A percentile compares a stretch with the other conserved stretches of the same genome.
Evolutionary conservation across 2,113 vertebrate species (phyloP).

Genomic region (Suricata suricatta): DNA sequence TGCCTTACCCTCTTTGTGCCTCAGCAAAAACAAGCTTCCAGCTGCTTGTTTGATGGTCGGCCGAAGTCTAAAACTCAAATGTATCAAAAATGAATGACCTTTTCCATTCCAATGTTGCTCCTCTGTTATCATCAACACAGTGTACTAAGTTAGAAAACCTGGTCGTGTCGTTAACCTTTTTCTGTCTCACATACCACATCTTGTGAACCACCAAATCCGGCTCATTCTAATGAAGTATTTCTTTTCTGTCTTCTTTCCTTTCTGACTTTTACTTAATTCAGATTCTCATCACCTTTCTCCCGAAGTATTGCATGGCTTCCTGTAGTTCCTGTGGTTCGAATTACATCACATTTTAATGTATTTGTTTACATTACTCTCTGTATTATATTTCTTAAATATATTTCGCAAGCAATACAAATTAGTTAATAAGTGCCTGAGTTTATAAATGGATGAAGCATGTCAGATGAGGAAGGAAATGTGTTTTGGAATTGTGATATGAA

Average conservation of each 20-base stretch:
- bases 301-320: background rate
- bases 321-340: background rate
- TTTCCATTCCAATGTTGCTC: background rate
- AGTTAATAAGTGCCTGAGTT: background rate
- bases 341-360: background rate
- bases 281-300: background rate
- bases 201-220: background rate
- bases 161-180: background rate
- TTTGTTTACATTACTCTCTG: background rate
- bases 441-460: background rate
- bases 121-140: background rate
- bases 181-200: background rate
- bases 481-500: background rate
- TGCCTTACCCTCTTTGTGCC: background rate
- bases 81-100: background rate
- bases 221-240: background rate
- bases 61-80: background rate
- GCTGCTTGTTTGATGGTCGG: background rate
- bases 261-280: background rate
- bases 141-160: background rate
- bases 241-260: background rate
- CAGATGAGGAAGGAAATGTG: background rate
- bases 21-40: background rate
- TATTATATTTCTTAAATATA: background rate
- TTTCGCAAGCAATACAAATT: background rate